phyloP scores from a whole-genome alignment of 64 coral and sea anemone genomes.

The Anthopleura sola region DNA sequence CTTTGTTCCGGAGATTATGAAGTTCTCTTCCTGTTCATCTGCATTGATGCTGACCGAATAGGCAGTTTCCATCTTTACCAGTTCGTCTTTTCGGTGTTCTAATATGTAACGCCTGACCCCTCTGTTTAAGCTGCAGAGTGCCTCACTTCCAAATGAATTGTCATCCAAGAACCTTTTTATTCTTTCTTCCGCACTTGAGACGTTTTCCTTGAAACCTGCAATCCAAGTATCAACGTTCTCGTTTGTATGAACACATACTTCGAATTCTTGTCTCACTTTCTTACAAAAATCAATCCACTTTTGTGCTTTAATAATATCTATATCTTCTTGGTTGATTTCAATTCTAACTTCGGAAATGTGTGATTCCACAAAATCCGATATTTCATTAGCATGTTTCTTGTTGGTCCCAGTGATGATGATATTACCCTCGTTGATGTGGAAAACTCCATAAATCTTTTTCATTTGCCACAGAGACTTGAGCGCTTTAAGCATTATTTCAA shows the following conservation, averaged over 20 bases:
- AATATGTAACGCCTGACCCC: constrained; percentile 19
- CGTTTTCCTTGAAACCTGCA: background rate
- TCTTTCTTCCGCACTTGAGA: too few species aligned
- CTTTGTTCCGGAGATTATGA: constrained; percentile 35
- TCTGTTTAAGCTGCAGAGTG: background rate
- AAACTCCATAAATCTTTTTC: background rate
- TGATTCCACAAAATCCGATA: background rate
- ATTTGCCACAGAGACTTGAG: too few species aligned
- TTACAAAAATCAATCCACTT: constrained; percentile 15
- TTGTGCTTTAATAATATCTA: background rate
- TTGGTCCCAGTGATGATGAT: background rate
- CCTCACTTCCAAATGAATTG: too few species aligned
- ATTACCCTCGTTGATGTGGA: background rate
- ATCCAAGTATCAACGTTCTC: background rate
- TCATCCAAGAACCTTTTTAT: too few species aligned
- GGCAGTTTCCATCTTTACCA: background rate
- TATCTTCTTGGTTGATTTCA: background rate
- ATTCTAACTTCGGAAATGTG: background rate
- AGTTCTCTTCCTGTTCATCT: background rate
- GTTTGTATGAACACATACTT: background rate
- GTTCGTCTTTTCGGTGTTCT: constrained; percentile 10
- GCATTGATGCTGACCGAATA: constrained; percentile 12
- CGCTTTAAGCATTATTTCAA: background rate
- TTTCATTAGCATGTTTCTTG: background rate
- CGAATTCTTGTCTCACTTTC: background rate